Evolutionary conservation across 2,888 invertebrate species (phyloP).

Genomic region (Parnassius apollo): DNA sequence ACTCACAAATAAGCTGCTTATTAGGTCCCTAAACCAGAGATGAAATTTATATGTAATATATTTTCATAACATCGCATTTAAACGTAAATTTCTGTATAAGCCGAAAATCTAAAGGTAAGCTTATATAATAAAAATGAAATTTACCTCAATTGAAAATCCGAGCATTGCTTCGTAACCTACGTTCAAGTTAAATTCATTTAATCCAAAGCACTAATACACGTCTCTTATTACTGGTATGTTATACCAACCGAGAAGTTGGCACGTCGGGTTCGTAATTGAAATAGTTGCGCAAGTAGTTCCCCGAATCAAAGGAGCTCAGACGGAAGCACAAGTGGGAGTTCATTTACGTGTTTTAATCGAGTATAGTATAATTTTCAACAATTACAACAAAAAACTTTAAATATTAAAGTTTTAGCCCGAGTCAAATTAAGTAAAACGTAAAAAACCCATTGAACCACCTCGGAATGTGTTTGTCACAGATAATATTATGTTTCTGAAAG

Average conservation of each 20-base stretch:
- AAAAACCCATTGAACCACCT: neutral
- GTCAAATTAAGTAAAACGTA: neutral
- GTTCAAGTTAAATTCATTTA: constrained; percentile 11
- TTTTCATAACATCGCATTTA: no score
- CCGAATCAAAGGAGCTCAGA: constrained; percentile 19
- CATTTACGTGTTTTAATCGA: constrained; percentile 17
- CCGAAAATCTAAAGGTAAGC: no score
- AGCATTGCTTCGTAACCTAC: neutral
- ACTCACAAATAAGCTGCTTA: no score
- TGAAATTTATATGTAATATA: no score
- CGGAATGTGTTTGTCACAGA: no score
- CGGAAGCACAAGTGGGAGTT: neutral
- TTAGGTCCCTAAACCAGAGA: no score
- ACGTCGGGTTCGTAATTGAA: constrained; percentile 17
- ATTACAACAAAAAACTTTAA: no score
- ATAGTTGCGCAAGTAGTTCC: constrained; percentile 18
- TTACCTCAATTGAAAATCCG: constrained; percentile 4
- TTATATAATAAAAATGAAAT: no score
- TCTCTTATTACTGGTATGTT: constrained; percentile 4
- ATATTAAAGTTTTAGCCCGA: no score
- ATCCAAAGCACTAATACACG: constrained; percentile 10
- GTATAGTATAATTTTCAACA: neutral
- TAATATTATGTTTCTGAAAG: no score
- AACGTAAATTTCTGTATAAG: no score
- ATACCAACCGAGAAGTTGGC: neutral